A percentile compares a stretch with the other conserved stretches of the same genome.
Conservation (phyloP, 2,113 vertebrate genomes). For the Sorex fumeus region DNA sequence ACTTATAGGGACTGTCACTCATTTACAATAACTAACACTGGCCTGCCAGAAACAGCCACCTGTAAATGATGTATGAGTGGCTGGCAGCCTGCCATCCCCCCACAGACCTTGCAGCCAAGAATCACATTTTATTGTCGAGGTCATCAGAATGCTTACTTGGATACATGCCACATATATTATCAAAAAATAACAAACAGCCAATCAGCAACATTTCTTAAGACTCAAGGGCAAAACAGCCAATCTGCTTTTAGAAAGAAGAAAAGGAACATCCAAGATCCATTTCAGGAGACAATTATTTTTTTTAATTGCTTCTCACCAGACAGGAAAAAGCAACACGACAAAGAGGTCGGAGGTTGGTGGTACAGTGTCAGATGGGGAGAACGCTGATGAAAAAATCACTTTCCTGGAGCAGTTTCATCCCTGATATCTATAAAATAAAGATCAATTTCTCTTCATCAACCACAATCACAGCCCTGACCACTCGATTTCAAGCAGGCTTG, state of each 20-base stretch:
- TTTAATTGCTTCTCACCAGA: conserved; percentile 67
- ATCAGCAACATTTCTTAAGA: conserved; percentile 76
- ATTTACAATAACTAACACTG: conserved; percentile 84
- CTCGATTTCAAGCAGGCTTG: background rate
- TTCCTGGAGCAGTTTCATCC: conserved; percentile 8
- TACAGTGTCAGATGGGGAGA: background rate
- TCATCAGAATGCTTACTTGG: conserved; percentile 81
- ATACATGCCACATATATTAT: conserved; percentile 77
- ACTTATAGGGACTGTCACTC: conserved; percentile 84
- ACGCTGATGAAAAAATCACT: background rate
- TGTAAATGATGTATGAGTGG: conserved; percentile 69
- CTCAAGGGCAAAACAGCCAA: conserved; percentile 79
- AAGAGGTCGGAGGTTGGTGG: background rate
- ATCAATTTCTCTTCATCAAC: conserved; percentile 28
- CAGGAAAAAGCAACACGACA: background rate
- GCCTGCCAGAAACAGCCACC: conserved; percentile 84
- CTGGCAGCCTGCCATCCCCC: conserved; percentile 86
- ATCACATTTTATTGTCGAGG: conserved; percentile 78
- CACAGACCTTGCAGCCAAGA: conserved; percentile 82
- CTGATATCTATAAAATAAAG: conserved; percentile 34
- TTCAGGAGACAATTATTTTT: conserved; percentile 34
- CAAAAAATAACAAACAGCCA: conserved; percentile 84
- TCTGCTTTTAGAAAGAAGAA: conserved; percentile 64
- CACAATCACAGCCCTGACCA: background rate
- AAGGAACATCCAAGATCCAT: conserved; percentile 42